Evolutionary conservation across 2,797 vertebrate genomes (phyloP).

Genomic region (Sebastes hopkinsi): DNA sequence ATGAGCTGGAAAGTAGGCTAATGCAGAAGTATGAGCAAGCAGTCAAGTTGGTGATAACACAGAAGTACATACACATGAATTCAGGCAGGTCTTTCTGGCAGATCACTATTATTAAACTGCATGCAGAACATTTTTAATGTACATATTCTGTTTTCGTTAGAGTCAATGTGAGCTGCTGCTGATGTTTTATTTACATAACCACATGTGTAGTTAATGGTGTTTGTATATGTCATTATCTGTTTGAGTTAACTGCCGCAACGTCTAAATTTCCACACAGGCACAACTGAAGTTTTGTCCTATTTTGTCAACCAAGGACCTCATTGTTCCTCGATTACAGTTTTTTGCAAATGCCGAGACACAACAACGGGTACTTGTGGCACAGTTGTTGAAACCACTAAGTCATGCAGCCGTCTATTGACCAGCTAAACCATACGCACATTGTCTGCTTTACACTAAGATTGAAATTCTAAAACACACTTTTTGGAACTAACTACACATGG

Average conservation of each 20-base stretch:
- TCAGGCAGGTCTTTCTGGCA: background rate
- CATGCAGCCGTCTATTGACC: too few species aligned
- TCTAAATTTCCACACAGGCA: background rate
- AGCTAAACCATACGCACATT: too few species aligned
- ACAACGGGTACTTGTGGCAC: background rate
- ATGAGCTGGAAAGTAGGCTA: conserved; percentile 27
- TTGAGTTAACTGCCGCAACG: background rate
- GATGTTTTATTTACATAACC: background rate
- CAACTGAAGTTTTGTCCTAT: background rate
- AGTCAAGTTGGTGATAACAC: background rate
- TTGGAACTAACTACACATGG: background rate
- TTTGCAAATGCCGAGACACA: background rate
- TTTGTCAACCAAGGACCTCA: background rate
- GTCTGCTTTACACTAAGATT: background rate
- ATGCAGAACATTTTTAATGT: background rate
- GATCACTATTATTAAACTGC: background rate
- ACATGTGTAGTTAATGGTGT: background rate
- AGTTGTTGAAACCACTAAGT: background rate
- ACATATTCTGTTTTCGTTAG: background rate
- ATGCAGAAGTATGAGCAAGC: background rate
- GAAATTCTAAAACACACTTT: background rate
- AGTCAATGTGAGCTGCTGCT: background rate
- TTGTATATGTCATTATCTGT: background rate
- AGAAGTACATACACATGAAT: background rate
- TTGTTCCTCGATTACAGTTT: background rate